Evolutionary conservation across 2,888 invertebrate species (phyloP).

Genomic region (Philaethria dido): DNA sequence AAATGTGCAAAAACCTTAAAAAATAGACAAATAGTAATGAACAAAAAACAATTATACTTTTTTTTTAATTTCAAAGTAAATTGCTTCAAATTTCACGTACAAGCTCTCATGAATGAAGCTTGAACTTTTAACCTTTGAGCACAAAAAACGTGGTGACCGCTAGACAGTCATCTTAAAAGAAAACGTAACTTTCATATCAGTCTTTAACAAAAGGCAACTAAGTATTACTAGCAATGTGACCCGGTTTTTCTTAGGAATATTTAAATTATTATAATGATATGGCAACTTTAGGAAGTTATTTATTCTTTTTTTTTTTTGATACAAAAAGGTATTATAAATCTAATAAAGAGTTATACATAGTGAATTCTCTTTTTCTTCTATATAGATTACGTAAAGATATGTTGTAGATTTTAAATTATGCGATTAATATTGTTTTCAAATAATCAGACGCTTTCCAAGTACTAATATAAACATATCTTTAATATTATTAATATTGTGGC

Average conservation of each 20-base stretch:
- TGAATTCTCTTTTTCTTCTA: too few relatives aligned
- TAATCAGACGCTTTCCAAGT: too few relatives aligned
- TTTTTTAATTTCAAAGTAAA: slow-evolving; percentile 16
- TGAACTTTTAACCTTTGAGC: slow-evolving; percentile 35
- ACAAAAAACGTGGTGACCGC: slow-evolving; percentile 35
- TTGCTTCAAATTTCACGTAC: slow-evolving; percentile 11
- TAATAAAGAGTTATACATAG: too few relatives aligned
- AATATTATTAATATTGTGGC: too few relatives aligned
- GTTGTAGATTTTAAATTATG: too few relatives aligned
- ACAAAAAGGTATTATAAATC: too few relatives aligned
- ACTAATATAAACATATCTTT: too few relatives aligned
- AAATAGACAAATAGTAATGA: background rate
- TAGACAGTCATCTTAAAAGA: slow-evolving; percentile 38
- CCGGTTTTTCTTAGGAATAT: slow-evolving; percentile 7
- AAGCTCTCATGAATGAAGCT: slow-evolving; percentile 25
- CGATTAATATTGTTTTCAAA: too few relatives aligned
- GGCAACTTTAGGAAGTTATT: background rate
- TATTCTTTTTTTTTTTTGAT: too few relatives aligned
- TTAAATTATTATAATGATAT: background rate
- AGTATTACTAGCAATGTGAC: background rate
- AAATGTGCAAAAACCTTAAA: background rate
- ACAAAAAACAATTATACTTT: background rate
- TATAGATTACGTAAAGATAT: too few relatives aligned
- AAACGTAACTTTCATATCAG: slow-evolving; percentile 41
- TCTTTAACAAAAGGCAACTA: slow-evolving; percentile 20